Percentiles rank a stretch among this genome's conserved stretches.
Evolutionary conservation across 2,888 invertebrate genomes (phyloP).

Genomic region (Brachyopa scutellaris): DNA sequence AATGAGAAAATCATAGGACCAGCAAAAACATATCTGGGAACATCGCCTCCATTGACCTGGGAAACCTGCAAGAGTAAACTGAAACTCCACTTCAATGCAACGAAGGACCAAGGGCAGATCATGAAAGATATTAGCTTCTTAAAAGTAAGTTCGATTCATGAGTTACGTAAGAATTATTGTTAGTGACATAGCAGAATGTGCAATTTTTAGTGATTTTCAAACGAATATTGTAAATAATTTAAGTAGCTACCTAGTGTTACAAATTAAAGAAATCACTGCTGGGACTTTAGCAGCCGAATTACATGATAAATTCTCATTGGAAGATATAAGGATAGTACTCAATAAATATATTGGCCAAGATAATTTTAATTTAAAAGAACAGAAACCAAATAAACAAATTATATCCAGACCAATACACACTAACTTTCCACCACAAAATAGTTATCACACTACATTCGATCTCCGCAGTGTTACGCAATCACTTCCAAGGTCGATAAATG

Average conservation of each 20-base stretch:
- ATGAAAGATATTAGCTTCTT: conserved; percentile 15
- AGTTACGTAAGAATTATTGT: conserved; percentile 23
- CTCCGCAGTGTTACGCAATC: no score
- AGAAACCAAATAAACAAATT: no score
- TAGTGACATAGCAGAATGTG: conserved; percentile 16
- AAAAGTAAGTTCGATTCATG: conserved; percentile 38
- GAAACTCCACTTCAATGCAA: conserved; percentile 18
- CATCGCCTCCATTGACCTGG: conserved; percentile 12
- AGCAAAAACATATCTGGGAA: conserved; percentile 17
- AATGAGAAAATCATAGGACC: conserved; percentile 22
- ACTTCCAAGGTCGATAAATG: no score
- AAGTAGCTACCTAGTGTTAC: not conserved
- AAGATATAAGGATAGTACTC: no score
- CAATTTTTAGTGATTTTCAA: conserved; percentile 5
- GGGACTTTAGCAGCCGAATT: conserved; percentile 10
- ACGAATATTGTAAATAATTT: not conserved
- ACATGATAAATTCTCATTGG: not conserved
- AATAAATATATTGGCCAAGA: no score
- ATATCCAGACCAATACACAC: no score
- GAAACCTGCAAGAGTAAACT: not conserved
- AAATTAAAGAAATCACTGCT: conserved; percentile 1
- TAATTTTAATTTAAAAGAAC: no score
- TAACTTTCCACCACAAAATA: no score
- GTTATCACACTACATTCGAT: no score
- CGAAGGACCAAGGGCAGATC: conserved; percentile 12